Base-by-base conservation (phyloP, 1,140 invertebrate genomes). In the Saxidomus purpurata region DNA sequence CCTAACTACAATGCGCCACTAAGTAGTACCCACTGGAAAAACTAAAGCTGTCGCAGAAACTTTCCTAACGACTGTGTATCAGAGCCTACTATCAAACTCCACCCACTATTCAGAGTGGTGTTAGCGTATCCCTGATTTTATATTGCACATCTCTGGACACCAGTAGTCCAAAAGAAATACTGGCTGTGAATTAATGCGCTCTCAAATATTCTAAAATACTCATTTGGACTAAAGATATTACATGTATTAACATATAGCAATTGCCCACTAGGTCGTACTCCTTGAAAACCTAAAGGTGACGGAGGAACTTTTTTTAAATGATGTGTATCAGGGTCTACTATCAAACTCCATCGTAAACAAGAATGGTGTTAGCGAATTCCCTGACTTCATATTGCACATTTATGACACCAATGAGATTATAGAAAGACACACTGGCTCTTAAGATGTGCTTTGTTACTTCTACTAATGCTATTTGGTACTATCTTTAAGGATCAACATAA, bases 41-140 rank as follows among this genome's bases (percentile, higher is more conserved):
- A n/a, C n/a, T n/a, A n/a, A n/a, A n/a, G n/a, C n/a, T n/a, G n/a
- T n/a, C n/a, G n/a, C n/a, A n/a, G n/a, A n/a, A n/a, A n/a, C n/a
- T 61, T 61, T 61, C 22, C 6, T 22, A 28, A 61, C 6, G 59
- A 61, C 59, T 1, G 38, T 90, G 83, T 90, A 15, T 71, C 83
- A 86, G 61, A 83, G 89, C 86, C 89, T 90, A 90, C 89, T 81
- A 90, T 90, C 89, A 90, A 87, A 90, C 89, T 85, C 83, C 82
- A 87, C 49, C 83, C 83, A 86, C 25, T 49, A 47, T 15, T 47
- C 19, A 38, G 74, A 67, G 47, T 87, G 82, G 89, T 90, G 89
- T 85, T 86, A 90, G 89, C 89, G 82, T 87, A 81, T 90, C 89
- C 83, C 40, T 79, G 74, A 71, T 31, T 86, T 90, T 0, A 69